Conservation (phyloP, 1,140 invertebrate genomes). For the Neoseiulus cucumeris region DNA sequence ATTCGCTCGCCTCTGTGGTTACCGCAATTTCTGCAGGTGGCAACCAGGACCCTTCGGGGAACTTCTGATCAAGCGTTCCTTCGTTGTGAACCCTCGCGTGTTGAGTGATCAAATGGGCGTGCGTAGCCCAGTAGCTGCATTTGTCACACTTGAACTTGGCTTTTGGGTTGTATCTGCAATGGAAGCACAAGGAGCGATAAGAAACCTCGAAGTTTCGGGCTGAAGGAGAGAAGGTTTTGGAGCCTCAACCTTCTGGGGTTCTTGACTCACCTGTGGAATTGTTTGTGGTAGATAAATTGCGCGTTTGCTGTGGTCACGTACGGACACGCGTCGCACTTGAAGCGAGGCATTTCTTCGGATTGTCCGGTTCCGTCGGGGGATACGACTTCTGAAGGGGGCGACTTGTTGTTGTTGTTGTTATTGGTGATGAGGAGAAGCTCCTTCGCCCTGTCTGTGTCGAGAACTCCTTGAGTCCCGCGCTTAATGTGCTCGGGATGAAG, state of each 20-base stretch:
- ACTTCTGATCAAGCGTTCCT: conserved; percentile 18
- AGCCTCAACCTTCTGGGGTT: conserved; percentile 15
- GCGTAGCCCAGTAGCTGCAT: conserved; percentile 61
- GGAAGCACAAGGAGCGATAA: not conserved
- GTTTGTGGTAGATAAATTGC: conserved; percentile 60
- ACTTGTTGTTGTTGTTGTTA: not conserved
- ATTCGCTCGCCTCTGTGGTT: conserved; percentile 13
- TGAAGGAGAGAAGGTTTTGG: too few relatives aligned
- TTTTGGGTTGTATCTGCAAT: conserved; percentile 18
- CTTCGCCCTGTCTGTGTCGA: not conserved
- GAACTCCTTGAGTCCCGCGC: not conserved
- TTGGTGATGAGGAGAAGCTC: not conserved
- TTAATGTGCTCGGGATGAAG: conserved; percentile 5
- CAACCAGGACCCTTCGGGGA: conserved; percentile 11
- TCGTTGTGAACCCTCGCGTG: conserved; percentile 53
- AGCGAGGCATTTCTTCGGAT: conserved; percentile 14
- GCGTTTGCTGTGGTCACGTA: conserved; percentile 61
- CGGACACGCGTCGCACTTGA: conserved; percentile 44
- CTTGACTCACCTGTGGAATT: conserved; percentile 50
- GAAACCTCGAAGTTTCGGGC: too few relatives aligned
- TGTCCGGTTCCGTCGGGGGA: not conserved
- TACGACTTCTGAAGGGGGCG: not conserved
- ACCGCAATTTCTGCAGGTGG: conserved; percentile 17
- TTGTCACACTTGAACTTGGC: conserved; percentile 49
- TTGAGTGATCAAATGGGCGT: conserved; percentile 50